Evolutionary conservation across 1,140 invertebrate species (phyloP).

Genomic region (Carcinoscorpius rotundicauda): DNA sequence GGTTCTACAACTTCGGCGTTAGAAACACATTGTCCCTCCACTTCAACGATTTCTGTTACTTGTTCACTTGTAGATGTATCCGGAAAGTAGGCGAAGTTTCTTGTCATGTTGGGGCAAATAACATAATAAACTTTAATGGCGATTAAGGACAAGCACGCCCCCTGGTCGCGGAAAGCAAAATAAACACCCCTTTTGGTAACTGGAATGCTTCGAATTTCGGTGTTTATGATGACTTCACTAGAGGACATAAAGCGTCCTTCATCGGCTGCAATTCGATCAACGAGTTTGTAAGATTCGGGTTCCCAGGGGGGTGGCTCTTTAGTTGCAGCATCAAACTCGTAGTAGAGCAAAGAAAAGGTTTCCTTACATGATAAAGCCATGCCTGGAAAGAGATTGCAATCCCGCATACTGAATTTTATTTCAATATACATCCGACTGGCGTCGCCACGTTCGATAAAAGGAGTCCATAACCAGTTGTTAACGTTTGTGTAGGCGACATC

Average conservation of each 20-base stretch:
- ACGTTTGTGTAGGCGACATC: slow-evolving; percentile 92
- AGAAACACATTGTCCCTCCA: slow-evolving; percentile 71
- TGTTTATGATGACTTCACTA: slow-evolving; percentile 80
- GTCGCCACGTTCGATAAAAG: slow-evolving; percentile 80
- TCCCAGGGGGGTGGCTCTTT: slow-evolving; percentile 82
- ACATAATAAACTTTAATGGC: slow-evolving; percentile 94
- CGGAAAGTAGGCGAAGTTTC: slow-evolving; percentile 83
- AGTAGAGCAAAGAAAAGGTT: slow-evolving; percentile 89
- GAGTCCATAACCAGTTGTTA: slow-evolving; percentile 98
- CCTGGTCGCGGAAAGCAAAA: slow-evolving; percentile 93
- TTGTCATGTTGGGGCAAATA: slow-evolving; percentile 81
- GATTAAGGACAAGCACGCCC: slow-evolving; percentile 85
- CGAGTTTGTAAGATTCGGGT: slow-evolving; percentile 81
- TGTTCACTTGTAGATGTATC: slow-evolving; percentile 84
- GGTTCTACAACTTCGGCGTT: slow-evolving; percentile 59
- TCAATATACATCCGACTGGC: slow-evolving; percentile 94
- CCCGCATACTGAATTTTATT: slow-evolving; percentile 89
- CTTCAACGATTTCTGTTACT: slow-evolving; percentile 80
- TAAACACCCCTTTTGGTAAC: slow-evolving; percentile 92
- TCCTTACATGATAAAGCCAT: slow-evolving; percentile 57
- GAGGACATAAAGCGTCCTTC: slow-evolving; percentile 85
- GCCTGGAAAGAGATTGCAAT: slow-evolving; percentile 77
- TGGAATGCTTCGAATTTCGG: slow-evolving; percentile 82
- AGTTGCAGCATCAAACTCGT: slow-evolving; percentile 85
- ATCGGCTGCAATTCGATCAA: slow-evolving; percentile 78